These are phyloP conservation scores for Penelope pileata DNA, from an alignment of 2,113 vertebrate species.

Conservation along the genomic window DNA sequence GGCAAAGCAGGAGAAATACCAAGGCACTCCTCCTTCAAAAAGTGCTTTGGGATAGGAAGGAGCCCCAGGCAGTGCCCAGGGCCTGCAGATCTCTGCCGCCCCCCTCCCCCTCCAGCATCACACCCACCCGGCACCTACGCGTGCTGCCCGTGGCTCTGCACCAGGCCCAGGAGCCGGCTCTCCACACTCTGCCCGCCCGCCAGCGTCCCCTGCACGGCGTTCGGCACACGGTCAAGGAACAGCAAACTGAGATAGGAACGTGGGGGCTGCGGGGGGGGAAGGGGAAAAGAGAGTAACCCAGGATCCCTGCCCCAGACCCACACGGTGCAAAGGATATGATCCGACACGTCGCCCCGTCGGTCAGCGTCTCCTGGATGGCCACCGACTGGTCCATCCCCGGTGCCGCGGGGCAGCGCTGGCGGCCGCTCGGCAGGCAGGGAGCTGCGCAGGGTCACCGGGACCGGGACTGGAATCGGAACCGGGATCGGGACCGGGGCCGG, in stretches of 20 bases:
- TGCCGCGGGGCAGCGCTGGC: not conserved
- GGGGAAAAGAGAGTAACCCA: not conserved
- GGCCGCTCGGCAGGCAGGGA: no score
- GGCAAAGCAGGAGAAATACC: accelerated
- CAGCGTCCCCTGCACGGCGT: conserved; percentile 87
- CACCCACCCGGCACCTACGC: conserved; percentile 74
- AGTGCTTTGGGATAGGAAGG: not conserved
- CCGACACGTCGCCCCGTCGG: conserved; percentile 78
- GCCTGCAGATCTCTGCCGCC: accelerated
- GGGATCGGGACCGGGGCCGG: not conserved
- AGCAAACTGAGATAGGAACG: not conserved
- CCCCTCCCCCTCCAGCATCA: accelerated
- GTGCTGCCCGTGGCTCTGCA: conserved; percentile 74
- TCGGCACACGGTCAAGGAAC: conserved; percentile 72
- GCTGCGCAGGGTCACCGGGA: no score
- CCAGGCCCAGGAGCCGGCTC: conserved; percentile 89
- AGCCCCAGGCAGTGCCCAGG: accelerated
- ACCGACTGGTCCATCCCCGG: conserved; percentile 89
- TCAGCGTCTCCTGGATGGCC: conserved; percentile 88
- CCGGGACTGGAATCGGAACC: no score
- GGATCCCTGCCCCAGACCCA: not conserved
- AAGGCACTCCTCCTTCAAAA: not conserved
- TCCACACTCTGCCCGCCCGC: conserved; percentile 73
- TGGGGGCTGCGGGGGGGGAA: not conserved
- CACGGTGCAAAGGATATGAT: conserved; percentile 85